Conservation (phyloP, 2,797 vertebrate genomes). For the Sebastolobus altivelis region DNA sequence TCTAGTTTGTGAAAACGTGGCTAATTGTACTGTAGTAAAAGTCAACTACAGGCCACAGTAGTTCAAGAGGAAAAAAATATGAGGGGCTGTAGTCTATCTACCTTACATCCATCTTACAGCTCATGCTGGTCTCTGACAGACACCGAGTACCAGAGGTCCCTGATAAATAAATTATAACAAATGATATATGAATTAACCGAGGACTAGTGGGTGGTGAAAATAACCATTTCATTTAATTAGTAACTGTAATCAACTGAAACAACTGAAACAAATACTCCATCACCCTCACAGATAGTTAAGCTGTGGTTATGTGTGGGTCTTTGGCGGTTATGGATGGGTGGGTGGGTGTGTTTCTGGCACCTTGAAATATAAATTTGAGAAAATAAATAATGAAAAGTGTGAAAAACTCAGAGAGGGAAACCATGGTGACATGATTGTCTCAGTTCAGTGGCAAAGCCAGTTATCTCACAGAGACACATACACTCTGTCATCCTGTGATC, state of each 20-base stretch:
- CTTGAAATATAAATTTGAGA: slow-evolving; percentile 67
- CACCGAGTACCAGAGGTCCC: neutral
- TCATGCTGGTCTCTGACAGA: neutral
- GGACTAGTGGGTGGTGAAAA: slow-evolving; percentile 14
- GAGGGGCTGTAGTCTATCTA: neutral
- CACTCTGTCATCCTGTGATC: slow-evolving; percentile 68
- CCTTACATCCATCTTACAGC: neutral
- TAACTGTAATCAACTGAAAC: slow-evolving; percentile 4
- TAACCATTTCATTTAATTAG: slow-evolving; percentile 35
- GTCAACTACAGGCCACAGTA: slow-evolving; percentile 1
- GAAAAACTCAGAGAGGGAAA: slow-evolving; percentile 48
- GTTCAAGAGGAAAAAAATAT: neutral
- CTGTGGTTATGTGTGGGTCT: slow-evolving; percentile 18
- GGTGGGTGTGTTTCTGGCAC: slow-evolving; percentile 37
- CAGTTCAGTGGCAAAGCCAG: slow-evolving; percentile 72
- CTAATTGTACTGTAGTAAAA: neutral
- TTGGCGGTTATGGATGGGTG: slow-evolving; percentile 12
- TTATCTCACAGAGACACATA: slow-evolving; percentile 76
- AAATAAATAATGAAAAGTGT: slow-evolving; percentile 75
- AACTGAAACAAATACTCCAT: slow-evolving; percentile 18
- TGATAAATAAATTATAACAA: slow-evolving; percentile 5
- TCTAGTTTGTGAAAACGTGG: neutral
- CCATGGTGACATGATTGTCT: slow-evolving; percentile 62
- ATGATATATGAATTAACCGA: neutral
- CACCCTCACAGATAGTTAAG: slow-evolving; percentile 14